A percentile compares a stretch with the other conserved stretches of the same genome.
phyloP scores from a whole-genome alignment of 2,113 vertebrate genomes.

The Xerus inauris region DNA sequence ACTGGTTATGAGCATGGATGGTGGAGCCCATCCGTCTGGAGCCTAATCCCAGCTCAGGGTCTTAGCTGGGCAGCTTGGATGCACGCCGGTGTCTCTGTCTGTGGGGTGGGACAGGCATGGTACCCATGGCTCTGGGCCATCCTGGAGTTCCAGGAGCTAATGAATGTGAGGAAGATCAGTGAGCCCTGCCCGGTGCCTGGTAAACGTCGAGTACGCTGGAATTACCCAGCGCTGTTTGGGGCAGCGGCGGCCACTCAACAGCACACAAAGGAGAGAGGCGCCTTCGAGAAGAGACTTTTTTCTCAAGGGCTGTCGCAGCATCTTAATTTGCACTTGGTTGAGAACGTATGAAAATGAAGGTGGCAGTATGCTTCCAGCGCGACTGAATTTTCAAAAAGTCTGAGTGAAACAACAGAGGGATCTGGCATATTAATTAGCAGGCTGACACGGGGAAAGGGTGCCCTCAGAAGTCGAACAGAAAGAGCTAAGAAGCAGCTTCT shows the following conservation, averaged over 20 bases:
- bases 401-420: conserved; percentile 19
- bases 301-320: neutral
- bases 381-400: conserved; percentile 40
- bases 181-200: fast-evolving
- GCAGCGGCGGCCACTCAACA: fast-evolving
- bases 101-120: neutral
- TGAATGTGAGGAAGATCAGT: fast-evolving
- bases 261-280: neutral
- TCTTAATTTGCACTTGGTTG: conserved; percentile 55
- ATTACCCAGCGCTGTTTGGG: fast-evolving
- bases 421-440: conserved; percentile 53
- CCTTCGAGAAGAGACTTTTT: neutral
- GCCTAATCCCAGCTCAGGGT: neutral
- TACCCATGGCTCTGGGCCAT: fast-evolving
- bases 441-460: neutral
- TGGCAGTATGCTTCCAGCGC: neutral
- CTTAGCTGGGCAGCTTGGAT: too few relatives aligned
- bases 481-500: neutral
- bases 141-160: neutral
- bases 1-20: fast-evolving
- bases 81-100: neutral
- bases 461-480: neutral
- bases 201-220: fast-evolving
- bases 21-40: neutral
- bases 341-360: neutral